These are phyloP conservation scores for Plagodis dolabraria DNA, from an alignment of 2,888 invertebrate genomes.

Conservation along the genomic window DNA sequence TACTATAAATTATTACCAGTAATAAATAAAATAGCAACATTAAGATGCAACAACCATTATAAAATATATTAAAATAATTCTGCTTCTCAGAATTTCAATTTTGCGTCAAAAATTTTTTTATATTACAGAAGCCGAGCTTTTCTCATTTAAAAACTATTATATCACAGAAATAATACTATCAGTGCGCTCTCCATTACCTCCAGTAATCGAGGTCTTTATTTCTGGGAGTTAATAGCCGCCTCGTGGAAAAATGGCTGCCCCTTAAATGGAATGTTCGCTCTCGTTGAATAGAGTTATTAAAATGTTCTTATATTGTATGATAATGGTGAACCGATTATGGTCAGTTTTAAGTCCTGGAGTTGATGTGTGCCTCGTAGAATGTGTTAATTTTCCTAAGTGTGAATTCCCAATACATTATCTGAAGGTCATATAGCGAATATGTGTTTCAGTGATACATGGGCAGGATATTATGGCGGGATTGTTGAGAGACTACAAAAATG, in stretches of 20 bases:
- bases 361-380: neutral
- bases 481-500: no score
- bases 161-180: conserved; percentile 37
- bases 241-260: conserved; percentile 62
- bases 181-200: conserved; percentile 55
- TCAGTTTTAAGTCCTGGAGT: conserved; percentile 30
- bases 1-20: no score
- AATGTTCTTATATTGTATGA: conserved; percentile 63
- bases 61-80: no score
- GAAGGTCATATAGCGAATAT: no score
- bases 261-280: conserved; percentile 53
- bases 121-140: neutral
- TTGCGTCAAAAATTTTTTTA: no score
- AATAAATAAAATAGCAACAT: no score
- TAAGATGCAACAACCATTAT: no score
- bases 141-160: conserved; percentile 38
- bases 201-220: conserved; percentile 62
- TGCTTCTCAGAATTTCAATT: no score
- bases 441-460: no score
- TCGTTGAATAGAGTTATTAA: conserved; percentile 62
- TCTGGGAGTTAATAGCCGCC: conserved; percentile 56
- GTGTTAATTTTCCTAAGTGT: no score
- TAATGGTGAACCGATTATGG: conserved; percentile 51
- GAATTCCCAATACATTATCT: no score
- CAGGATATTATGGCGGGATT: no score